Evolutionary conservation across 64 coral and sea anemone genomes (phyloP), one percentile per base, ranked within the genome.

Genomic region (Exaiptasia diaphana): DNA sequence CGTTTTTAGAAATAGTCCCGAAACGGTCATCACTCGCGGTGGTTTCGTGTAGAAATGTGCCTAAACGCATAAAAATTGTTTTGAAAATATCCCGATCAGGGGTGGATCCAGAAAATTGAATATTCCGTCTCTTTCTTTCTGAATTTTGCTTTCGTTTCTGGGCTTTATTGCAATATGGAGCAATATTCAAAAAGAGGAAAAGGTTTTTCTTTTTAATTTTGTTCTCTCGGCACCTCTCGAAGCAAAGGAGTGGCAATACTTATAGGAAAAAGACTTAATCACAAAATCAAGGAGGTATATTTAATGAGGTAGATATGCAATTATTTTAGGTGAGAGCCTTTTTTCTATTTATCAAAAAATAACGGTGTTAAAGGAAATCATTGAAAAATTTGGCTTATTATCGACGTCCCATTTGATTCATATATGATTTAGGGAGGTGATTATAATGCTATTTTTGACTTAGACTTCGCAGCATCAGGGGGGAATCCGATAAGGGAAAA

Each of bases 361-460:
- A 63, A 60, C 23, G 1, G 41, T 46, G 38, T 50, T 25, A 41
- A 85, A 62, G 34, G 41, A 18, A 5, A 14, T 21, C 34, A 38
- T 40, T 14, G 29, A 25, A 12, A 68, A 18, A 54, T 22, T 71
- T 20, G 53, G 41, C 22, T 42, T 25, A 35, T 20, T 67, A n/a
- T n/a, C 48, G 57, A 64, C 4, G 63, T 12, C 1, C 20, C 26
- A 37, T n/a, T 25, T 53, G 30, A 54, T 23, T 21, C 59, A 5
- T 45, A 29, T 64, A 82, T 82, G n/a, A 38, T 67, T 17, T 67
- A 29, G 26, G 78, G 40, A 82, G 78, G 78, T 25, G 78, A 82
- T 82, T 82, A 45, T 48, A 82, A 82, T 82, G 24, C 68, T 36
- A 30, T 41, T 23, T 36, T 82, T 9, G 78, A 82, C 30, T 27